Evolutionary conservation across 2,797 vertebrate genomes (phyloP), one percentile per base, ranked within the genome.

Genomic region (Anolis apletophallus): DNA sequence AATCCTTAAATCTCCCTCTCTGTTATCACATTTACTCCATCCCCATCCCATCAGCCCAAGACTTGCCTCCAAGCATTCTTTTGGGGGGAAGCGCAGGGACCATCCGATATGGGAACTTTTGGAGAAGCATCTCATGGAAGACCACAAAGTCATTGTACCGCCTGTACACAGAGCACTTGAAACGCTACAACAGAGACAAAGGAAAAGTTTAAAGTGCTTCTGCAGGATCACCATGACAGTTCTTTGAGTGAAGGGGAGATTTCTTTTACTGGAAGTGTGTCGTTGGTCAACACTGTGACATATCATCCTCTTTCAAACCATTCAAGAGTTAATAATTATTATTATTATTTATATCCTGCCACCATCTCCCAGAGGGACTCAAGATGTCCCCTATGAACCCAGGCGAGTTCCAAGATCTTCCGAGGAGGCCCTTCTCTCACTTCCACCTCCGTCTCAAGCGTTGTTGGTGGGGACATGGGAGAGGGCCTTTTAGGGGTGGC

Each of bases 91-190:
- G 96, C 0, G 98, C 97, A 0, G 99, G 99, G 81, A 99, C 98
- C 94, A 98, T 97, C 29, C 99, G 97, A 93, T 99, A 99, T 0
- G 98, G 97, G 90, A 98, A 99, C 90, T 97, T 98, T 94, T 99
- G 98, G 13, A 99, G 97, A 93, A 99, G 94, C 92, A 98, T 95
- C 93, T 99, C 98, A 0, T 99, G 98, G 97, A 99, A 98, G 91
- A 98, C 97, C 89, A 99, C 99, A 1, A 99, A 99, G 86, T 99
- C 98, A 1, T 97, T 99, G 87, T 99, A 99, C 32, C 98, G 96
- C 13, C 99, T 94, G 82, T 98, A 98, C 85, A 99, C 98, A 0
- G 98, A 98, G 84, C 97, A 96, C 94, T 96, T 97, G 92, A 98
- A 98, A 74, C 96, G 95, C 99, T 99, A 82, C 23, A 91, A 59